Evolutionary conservation across 2,113 vertebrate species (phyloP).

Genomic region (Montifringilla adamsi): DNA sequence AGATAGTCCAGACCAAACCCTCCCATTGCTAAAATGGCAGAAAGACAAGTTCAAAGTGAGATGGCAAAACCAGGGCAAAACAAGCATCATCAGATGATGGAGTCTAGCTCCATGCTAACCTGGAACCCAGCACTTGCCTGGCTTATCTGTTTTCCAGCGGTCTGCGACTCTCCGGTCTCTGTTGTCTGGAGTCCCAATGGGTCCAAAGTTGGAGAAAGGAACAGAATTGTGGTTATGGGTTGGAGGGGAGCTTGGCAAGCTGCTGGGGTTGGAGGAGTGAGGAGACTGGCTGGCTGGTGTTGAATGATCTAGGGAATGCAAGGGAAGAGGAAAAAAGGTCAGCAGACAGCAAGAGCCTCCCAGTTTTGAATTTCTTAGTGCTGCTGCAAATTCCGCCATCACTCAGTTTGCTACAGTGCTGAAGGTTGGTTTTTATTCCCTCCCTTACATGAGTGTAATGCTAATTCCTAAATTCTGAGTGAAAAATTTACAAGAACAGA

Average conservation of each 20-base stretch:
- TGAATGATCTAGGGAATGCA: conserved; percentile 86
- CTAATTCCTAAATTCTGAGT: neutral
- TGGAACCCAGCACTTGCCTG: conserved; percentile 71
- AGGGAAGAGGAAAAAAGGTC: neutral
- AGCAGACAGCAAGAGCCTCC: neutral
- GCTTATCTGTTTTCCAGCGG: conserved; percentile 96
- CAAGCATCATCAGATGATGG: neutral
- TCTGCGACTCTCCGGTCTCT: conserved; percentile 87
- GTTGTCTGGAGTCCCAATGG: conserved; percentile 94
- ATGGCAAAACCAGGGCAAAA: neutral
- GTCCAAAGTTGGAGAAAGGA: conserved; percentile 95
- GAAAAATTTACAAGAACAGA: neutral
- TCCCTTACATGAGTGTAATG: accelerated
- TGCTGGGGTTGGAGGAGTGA: conserved; percentile 98
- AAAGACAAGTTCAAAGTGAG: neutral
- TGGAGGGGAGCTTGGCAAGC: conserved; percentile 94
- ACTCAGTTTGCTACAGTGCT: neutral
- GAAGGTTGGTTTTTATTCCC: neutral
- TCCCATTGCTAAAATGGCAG: conserved; percentile 75
- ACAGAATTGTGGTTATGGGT: conserved; percentile 91
- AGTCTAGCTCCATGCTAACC: neutral
- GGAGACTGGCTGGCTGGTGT: conserved; percentile 98
- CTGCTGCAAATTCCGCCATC: neutral
- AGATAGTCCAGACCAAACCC: conserved; percentile 94
- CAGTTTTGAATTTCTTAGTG: neutral